Evolutionary conservation across 2,113 vertebrate genomes (phyloP).

Genomic region (Percopsis transmontana): DNA sequence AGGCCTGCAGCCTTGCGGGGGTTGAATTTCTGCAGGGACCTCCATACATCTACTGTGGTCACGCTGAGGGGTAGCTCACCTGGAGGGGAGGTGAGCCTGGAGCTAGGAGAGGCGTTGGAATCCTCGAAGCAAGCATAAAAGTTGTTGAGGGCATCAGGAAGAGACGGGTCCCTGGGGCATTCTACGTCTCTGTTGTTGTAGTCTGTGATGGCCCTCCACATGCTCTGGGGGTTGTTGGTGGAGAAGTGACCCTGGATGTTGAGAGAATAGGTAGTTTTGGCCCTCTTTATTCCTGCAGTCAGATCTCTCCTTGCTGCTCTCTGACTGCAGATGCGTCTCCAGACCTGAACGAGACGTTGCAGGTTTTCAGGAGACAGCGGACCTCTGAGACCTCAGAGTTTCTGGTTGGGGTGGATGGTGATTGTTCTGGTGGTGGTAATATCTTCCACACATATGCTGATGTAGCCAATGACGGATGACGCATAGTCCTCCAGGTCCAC

Average conservation of each 20-base stretch:
- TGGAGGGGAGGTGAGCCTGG: background rate
- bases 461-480: background rate
- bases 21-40: background rate
- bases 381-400: background rate
- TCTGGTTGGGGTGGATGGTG: background rate
- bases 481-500: constrained; percentile 30
- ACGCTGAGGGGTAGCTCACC: background rate
- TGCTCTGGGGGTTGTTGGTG: constrained; percentile 6
- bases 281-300: background rate
- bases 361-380: background rate
- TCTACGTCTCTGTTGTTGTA: background rate
- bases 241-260: constrained; percentile 3
- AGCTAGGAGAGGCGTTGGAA: background rate
- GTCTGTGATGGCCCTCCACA: constrained; percentile 15
- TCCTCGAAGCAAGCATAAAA: background rate
- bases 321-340: background rate
- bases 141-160: constrained; percentile 2
- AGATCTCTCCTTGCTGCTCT: background rate
- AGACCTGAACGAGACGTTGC: background rate
- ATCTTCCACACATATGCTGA: background rate
- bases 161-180: background rate
- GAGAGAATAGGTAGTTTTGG: background rate
- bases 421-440: background rate
- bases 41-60: background rate
- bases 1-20: background rate